phyloP scores from a whole-genome alignment of 1,140 invertebrate genomes.

The Drosophila ficusphila region DNA sequence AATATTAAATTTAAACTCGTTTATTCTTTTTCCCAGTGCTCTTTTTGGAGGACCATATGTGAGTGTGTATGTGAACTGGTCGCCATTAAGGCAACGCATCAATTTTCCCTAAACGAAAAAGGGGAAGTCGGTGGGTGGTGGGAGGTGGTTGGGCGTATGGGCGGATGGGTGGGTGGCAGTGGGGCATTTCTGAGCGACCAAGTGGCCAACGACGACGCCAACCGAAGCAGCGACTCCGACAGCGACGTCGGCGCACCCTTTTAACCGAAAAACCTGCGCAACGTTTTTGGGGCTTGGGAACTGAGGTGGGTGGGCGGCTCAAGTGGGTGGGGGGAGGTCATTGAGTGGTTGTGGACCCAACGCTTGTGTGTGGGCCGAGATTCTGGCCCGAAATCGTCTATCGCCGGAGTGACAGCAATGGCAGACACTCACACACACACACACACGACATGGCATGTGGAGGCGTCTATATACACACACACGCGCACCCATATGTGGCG shows the following conservation, averaged over 20 bases:
- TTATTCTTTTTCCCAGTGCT: not conserved
- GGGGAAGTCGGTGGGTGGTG: not conserved
- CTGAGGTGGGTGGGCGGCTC: not conserved
- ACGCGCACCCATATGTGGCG: slow-evolving; percentile 26
- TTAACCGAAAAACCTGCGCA: slow-evolving; percentile 58
- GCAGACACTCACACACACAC: slow-evolving; percentile 18
- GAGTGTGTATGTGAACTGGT: slow-evolving; percentile 5
- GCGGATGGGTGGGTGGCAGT: not conserved
- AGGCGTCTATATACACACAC: slow-evolving; percentile 6
- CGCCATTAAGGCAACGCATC: slow-evolving; percentile 55
- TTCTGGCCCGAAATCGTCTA: slow-evolving; percentile 44
- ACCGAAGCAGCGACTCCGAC: slow-evolving; percentile 26
- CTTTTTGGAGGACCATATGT: not conserved
- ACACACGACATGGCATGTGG: slow-evolving; percentile 18
- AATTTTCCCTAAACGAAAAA: slow-evolving; percentile 39
- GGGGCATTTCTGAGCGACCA: slow-evolving; percentile 26
- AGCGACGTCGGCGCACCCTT: slow-evolving; percentile 64
- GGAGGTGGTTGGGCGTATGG: too few species aligned
- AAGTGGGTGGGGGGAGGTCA: slow-evolving; percentile 49
- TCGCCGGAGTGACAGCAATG: slow-evolving; percentile 55
- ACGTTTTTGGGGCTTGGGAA: slow-evolving; percentile 15
- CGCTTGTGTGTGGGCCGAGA: slow-evolving; percentile 47
- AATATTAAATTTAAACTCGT: not conserved
- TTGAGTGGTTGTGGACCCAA: slow-evolving; percentile 72
- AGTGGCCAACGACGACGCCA: slow-evolving; percentile 48